phyloP scores from a whole-genome alignment of 2,113 vertebrate genomes.

The Aviceda subcristata region DNA sequence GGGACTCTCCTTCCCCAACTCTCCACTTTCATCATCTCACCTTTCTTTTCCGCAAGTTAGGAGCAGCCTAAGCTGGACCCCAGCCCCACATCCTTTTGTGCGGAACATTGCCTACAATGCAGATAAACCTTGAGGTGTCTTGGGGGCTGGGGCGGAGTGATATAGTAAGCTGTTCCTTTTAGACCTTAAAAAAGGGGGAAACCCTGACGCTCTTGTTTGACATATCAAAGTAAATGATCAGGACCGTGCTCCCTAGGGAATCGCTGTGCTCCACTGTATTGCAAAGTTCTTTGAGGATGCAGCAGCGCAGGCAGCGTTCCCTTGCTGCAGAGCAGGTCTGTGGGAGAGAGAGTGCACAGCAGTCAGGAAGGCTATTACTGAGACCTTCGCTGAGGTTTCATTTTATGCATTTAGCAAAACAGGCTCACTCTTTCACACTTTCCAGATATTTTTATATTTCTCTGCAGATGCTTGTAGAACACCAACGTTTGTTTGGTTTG shows the following conservation, averaged over 20 bases:
- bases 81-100: neutral
- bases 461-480: conserved; percentile 63
- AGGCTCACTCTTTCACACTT: conserved; percentile 61
- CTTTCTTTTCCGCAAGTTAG: neutral
- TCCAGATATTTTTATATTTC: conserved; percentile 67
- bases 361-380: neutral
- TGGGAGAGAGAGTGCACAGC: conserved; percentile 25
- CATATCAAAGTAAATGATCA: neutral
- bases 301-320: neutral
- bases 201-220: neutral
- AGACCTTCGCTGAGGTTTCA: conserved; percentile 47
- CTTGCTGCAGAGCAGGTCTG: conserved; percentile 44
- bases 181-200: neutral
- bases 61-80: neutral
- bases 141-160: neutral
- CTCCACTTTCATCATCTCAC: neutral
- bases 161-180: neutral
- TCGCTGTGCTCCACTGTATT: neutral
- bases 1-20: neutral
- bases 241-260: neutral
- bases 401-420: conserved; percentile 53
- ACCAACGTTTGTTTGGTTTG: conserved; percentile 33
- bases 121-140: neutral
- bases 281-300: neutral
- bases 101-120: neutral